phyloP scores from a whole-genome alignment of 1,140 invertebrate genomes.

The Sycophaga agraensis region DNA sequence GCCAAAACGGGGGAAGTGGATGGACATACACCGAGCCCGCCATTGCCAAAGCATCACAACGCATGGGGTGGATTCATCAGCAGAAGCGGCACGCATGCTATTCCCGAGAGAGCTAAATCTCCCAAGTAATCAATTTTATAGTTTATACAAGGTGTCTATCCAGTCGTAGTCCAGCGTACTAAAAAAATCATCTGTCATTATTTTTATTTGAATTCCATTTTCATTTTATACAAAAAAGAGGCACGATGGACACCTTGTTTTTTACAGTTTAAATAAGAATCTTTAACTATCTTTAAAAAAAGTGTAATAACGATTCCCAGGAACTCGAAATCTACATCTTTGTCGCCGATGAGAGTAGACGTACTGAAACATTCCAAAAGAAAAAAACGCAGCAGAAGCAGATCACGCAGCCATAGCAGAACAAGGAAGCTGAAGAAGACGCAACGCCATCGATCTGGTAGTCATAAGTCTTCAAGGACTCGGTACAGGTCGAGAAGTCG shows the following conservation, averaged over 20 bases:
- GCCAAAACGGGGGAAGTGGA: conserved; percentile 60
- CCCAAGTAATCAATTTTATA: conserved; percentile 41
- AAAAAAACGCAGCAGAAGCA: conserved; percentile 58
- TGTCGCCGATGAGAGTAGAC: conserved; percentile 46
- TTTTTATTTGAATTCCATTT: too few species aligned
- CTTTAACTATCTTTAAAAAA: too few species aligned
- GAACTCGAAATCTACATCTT: conserved; percentile 43
- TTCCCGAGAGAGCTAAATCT: conserved; percentile 52
- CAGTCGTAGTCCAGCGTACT: too few species aligned
- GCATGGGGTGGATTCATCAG: conserved; percentile 69
- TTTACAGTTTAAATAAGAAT: too few species aligned
- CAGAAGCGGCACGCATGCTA: conserved; percentile 49
- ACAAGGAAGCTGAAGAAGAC: conserved; percentile 55
- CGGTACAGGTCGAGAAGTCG: conserved; percentile 60
- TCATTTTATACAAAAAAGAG: too few species aligned
- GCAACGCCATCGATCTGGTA: conserved; percentile 52
- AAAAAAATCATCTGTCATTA: too few species aligned
- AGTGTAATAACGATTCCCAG: not conserved
- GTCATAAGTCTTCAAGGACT: conserved; percentile 58
- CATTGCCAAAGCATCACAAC: conserved; percentile 56
- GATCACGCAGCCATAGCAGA: conserved; percentile 58
- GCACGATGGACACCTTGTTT: too few species aligned
- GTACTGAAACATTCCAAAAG: conserved; percentile 54
- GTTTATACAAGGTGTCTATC: not conserved
- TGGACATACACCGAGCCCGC: conserved; percentile 62